Evolutionary conservation across 2,888 invertebrate genomes (phyloP), one percentile per base, ranked within the genome.

Genomic region (Boloria euphrosyne): DNA sequence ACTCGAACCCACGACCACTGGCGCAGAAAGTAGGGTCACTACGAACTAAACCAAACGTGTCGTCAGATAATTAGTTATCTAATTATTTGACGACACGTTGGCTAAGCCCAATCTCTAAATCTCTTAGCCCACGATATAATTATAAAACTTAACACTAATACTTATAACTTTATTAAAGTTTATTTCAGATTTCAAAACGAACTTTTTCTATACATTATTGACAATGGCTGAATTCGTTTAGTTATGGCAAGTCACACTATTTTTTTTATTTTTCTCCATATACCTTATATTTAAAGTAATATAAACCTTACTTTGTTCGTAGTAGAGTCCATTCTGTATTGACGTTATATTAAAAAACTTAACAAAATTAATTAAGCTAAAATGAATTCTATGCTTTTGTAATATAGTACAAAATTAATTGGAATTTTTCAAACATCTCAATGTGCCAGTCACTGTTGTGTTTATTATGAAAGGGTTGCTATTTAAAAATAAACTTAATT

Each of bases 161-260:
- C 44, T 22, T 57, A 44, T 57, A 44, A 57, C 18, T 44, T 38
- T 38, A 38, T 38, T 10, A 38, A 31, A 38, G 31, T 55, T 63
- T 57, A 57, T 63, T 63, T 63, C 49, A 57, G 10, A n/a, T 43
- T 57, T 46, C 55, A 13, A 44, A 65, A 53, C 62, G 49, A n/a
- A 59, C 44, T 49, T 62, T 47, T 69, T 74, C 71, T 72, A 74
- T 73, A 74, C 73, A 67, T 74, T 69, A 71, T 76, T 74, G 73
- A 79, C 78, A 79, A 81, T 78, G 74, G 76, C 77, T 79, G 78
- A 80, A 78, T 80, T 81, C 79, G 76, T 80, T 82, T 82, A 79
- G 80, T 81, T 82, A 79, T 71, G 76, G 75, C 75, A 65, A 73
- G 78, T 76, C 77, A 75, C 77, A 77, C 73, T 69, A 65, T 73